These are phyloP conservation scores for Columba livia DNA, from an alignment of 2,113 vertebrate genomes.

Conservation along the genomic window DNA sequence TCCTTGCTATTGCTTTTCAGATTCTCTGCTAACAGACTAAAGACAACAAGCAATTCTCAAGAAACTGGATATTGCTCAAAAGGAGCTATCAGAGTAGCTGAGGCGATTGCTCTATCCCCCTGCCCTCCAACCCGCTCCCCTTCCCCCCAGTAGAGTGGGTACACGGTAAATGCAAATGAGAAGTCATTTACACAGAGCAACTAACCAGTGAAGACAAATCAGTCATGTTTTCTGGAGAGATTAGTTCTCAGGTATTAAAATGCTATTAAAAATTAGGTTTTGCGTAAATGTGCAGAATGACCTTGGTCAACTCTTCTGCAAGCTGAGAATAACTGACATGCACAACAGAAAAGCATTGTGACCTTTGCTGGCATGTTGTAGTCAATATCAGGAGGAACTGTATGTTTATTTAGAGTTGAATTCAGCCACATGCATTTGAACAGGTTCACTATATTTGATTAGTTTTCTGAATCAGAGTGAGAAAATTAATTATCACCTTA, in stretches of 20 bases:
- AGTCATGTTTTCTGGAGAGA: neutral
- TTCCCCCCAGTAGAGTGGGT: accelerated
- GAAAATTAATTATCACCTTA: neutral
- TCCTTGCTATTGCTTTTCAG: neutral
- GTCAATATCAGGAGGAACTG: neutral
- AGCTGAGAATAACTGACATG: accelerated
- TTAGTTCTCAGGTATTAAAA: neutral
- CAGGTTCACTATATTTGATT: neutral
- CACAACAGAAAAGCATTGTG: neutral
- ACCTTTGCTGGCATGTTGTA: neutral
- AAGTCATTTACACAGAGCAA: neutral
- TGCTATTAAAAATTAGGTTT: neutral
- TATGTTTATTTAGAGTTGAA: neutral
- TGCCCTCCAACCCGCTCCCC: no score
- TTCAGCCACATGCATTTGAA: neutral
- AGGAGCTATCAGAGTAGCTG: neutral
- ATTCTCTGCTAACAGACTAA: neutral
- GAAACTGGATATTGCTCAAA: neutral
- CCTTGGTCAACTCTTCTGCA: neutral
- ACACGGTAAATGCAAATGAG: neutral
- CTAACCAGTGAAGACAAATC: neutral
- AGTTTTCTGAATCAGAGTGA: neutral
- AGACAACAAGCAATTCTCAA: neutral
- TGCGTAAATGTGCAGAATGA: neutral
- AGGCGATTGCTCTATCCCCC: neutral